A percentile compares a stretch with the other conserved stretches of the same genome.
These are phyloP conservation scores for Bambusicola thoracicus DNA, from an alignment of 2,113 vertebrate genomes.

Conservation along the genomic window DNA sequence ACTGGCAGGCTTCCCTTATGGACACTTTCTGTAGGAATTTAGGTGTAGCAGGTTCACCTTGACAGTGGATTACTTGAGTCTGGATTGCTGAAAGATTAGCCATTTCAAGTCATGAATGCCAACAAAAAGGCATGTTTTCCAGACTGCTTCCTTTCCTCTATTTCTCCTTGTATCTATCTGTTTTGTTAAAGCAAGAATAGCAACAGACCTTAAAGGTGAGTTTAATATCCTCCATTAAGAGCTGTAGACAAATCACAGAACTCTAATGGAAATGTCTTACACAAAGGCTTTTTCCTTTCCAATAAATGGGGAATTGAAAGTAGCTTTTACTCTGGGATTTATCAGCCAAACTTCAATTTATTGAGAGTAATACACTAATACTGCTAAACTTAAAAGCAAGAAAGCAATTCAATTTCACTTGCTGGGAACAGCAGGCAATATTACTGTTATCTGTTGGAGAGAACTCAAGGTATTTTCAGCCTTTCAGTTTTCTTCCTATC, in stretches of 20 bases:
- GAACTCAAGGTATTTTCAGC: conserved; percentile 6
- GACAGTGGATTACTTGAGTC: background rate
- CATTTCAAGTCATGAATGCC: background rate
- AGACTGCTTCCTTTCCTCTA: background rate
- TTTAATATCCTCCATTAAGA: background rate
- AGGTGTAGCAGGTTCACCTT: background rate
- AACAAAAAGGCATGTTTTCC: background rate
- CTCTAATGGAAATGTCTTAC: background rate
- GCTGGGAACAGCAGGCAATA: conserved; percentile 13
- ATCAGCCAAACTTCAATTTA: conserved; percentile 31
- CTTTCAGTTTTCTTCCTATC: conserved; percentile 3
- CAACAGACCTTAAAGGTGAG: background rate
- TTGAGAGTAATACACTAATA: conserved; percentile 29
- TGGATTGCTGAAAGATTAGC: background rate
- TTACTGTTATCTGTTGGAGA: conserved; percentile 29
- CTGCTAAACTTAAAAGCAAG: conserved; percentile 41
- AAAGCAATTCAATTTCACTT: conserved; percentile 44
- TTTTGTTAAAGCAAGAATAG: background rate
- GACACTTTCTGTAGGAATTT: background rate
- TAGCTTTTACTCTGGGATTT: conserved; percentile 5
- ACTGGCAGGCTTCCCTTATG: background rate
- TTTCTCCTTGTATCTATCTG: background rate
- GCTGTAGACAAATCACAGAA: background rate
- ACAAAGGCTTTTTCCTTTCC: conserved; percentile 5
- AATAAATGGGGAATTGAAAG: background rate